Conservation (phyloP, 2,113 vertebrate genomes). For the Opisthocomus hoazin region DNA sequence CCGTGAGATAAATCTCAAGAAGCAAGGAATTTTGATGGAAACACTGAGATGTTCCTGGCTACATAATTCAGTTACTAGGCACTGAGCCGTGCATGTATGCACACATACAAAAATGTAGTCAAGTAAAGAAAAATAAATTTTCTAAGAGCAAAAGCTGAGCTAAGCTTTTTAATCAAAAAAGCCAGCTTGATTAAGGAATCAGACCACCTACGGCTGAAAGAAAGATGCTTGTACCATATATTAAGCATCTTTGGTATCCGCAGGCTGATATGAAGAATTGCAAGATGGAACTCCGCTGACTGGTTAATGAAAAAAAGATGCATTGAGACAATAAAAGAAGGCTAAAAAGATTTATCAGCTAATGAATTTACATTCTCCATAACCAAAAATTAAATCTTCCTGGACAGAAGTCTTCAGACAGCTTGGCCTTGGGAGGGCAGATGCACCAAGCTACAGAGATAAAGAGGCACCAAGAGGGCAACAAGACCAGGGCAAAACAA, state of each 20-base stretch:
- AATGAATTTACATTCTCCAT: not conserved
- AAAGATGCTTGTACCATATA: not conserved
- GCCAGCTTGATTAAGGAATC: not conserved
- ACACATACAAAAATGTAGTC: slow-evolving; percentile 4
- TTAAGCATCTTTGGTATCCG: not conserved
- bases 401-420: not conserved
- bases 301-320: not conserved
- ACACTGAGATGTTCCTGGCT: not conserved
- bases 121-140: slow-evolving; percentile 16
- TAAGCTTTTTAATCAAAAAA: slow-evolving; percentile 30
- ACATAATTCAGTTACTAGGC: not conserved
- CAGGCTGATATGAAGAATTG: not conserved
- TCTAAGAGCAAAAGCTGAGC: not conserved
- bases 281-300: not conserved
- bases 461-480: no score
- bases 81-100: not conserved
- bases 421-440: no score
- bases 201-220: not conserved
- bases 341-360: not conserved
- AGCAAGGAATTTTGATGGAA: not conserved
- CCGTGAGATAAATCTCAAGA: not conserved
- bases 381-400: not conserved
- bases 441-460: no score
- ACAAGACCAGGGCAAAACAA: no score
- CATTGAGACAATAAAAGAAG: not conserved